Evolutionary conservation across 2,797 vertebrate species (phyloP).

Genomic region (Cuniculus paca): DNA sequence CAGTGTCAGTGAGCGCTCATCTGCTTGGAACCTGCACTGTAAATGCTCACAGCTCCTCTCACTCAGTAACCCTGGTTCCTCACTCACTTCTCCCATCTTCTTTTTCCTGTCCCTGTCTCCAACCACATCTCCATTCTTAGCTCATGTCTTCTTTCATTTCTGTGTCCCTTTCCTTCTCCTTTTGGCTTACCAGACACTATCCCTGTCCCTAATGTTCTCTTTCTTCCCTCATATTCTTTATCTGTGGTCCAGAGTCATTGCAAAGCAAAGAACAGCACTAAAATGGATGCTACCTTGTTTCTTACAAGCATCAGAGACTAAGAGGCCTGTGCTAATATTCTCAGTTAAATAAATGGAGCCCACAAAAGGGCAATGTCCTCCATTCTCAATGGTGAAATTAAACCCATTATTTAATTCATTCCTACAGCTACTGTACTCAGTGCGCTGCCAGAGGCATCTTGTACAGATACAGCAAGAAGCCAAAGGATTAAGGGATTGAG

Average conservation of each 20-base stretch:
- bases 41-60: neutral
- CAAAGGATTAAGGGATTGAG: conserved; percentile 79
- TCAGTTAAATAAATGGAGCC: conserved; percentile 75
- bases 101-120: neutral
- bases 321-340: conserved; percentile 69
- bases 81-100: neutral
- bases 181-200: neutral
- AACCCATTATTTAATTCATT: conserved; percentile 80
- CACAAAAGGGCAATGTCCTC: conserved; percentile 77
- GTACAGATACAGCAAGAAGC: conserved; percentile 66
- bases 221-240: neutral
- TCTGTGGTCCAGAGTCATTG: conserved; percentile 41
- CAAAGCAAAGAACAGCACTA: conserved; percentile 54
- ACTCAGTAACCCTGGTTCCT: neutral
- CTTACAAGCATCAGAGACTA: conserved; percentile 19
- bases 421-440: conserved; percentile 68
- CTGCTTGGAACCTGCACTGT: neutral
- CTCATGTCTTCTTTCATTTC: neutral
- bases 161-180: neutral
- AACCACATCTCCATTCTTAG: neutral
- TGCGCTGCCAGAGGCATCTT: conserved; percentile 75
- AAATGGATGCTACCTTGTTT: conserved; percentile 47
- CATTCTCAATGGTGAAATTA: conserved; percentile 65
- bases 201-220: neutral
- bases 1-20: neutral